Percentiles rank a stretch among this genome's conserved stretches.
Conservation (phyloP, 1,140 invertebrate genomes). For the Megalonaias nervosa region DNA sequence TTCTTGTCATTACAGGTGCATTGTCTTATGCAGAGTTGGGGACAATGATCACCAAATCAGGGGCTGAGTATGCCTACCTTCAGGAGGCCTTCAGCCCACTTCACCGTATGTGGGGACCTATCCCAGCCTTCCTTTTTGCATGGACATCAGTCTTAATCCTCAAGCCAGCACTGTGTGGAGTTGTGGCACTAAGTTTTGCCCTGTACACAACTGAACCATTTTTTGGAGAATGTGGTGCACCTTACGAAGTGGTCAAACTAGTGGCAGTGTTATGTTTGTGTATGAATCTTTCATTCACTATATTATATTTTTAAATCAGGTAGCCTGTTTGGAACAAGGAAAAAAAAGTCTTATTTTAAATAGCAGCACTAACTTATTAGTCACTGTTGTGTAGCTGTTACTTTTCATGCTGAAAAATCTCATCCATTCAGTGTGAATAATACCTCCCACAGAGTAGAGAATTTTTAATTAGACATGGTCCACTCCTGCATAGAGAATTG, state of each 20-base stretch:
- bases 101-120: slow-evolving; percentile 45
- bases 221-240: slow-evolving; percentile 56
- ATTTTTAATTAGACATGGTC: slow-evolving; percentile 25
- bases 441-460: slow-evolving; percentile 24
- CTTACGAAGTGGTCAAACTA: slow-evolving; percentile 50
- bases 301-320: slow-evolving; percentile 3
- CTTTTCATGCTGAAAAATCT: neutral
- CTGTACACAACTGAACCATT: slow-evolving; percentile 61
- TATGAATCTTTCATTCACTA: slow-evolving; percentile 42
- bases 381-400: too few relatives aligned
- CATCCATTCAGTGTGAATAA: slow-evolving; percentile 11
- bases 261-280: slow-evolving; percentile 55
- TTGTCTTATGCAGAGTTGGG: slow-evolving; percentile 87
- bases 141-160: slow-evolving; percentile 64
- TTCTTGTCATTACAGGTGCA: slow-evolving; percentile 76
- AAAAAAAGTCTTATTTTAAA: neutral
- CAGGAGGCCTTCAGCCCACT: slow-evolving; percentile 58
- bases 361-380: too few relatives aligned
- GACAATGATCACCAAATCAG: slow-evolving; percentile 74
- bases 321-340: neutral
- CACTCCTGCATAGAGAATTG: too few relatives aligned
- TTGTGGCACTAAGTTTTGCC: slow-evolving; percentile 61
- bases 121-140: slow-evolving; percentile 64
- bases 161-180: slow-evolving; percentile 61
- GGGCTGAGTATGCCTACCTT: slow-evolving; percentile 62